These are phyloP conservation scores for Sinocyclocheilus maitianheensis DNA, from an alignment of 2,113 vertebrate species.

Conservation along the genomic window DNA sequence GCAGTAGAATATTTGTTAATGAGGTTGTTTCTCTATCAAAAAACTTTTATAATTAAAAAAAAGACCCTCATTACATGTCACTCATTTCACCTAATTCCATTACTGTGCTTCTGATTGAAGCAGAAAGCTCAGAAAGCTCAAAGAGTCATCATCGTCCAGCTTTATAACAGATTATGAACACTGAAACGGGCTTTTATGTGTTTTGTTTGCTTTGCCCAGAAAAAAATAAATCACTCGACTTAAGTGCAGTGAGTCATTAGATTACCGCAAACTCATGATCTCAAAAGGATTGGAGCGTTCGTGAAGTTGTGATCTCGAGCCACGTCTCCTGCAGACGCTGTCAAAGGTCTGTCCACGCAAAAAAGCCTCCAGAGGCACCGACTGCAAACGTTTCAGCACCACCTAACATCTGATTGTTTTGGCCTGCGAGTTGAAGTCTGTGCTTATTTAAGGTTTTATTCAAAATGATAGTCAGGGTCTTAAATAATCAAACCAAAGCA, in stretches of 20 bases:
- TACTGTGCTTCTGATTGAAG: slow-evolving; percentile 33
- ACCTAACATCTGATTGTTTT: slow-evolving; percentile 44
- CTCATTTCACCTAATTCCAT: slow-evolving; percentile 2
- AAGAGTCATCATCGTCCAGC: slow-evolving; percentile 32
- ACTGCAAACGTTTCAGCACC: slow-evolving; percentile 37
- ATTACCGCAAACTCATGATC: slow-evolving; percentile 26
- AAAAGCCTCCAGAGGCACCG: slow-evolving; percentile 13
- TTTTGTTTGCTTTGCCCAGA: slow-evolving; percentile 34
- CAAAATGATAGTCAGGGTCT: slow-evolving; percentile 16
- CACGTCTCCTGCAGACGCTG: not conserved
- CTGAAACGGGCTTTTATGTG: slow-evolving; percentile 43
- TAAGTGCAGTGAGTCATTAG: slow-evolving; percentile 10
- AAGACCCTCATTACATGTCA: not conserved
- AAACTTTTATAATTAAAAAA: not conserved
- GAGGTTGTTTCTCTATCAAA: not conserved
- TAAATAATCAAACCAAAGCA: slow-evolving; percentile 9
- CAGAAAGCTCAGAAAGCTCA: not conserved
- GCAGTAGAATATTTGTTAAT: not conserved
- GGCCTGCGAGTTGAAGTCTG: slow-evolving; percentile 4
- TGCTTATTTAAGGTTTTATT: slow-evolving; percentile 40
- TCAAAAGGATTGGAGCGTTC: slow-evolving; percentile 8
- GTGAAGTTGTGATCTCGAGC: slow-evolving; percentile 5
- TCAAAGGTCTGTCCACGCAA: not conserved
- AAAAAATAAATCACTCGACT: not conserved
- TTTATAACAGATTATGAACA: slow-evolving; percentile 39